Percentiles rank a stretch among this genome's conserved stretches.
Conservation (phyloP, 2,888 invertebrate species). For the Apamea monoglypha region DNA sequence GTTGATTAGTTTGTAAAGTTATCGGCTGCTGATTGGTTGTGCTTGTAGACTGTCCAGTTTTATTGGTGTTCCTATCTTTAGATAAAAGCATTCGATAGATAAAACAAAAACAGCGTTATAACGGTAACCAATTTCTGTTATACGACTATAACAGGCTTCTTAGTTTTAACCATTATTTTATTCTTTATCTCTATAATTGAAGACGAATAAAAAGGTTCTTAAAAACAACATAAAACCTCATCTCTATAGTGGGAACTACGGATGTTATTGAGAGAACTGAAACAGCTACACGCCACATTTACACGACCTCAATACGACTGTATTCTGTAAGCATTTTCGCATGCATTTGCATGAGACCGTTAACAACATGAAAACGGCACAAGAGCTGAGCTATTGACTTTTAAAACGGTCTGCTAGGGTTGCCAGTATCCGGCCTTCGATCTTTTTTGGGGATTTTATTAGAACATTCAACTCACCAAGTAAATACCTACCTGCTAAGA, state of each 20-base stretch:
- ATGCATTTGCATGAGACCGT: conserved; percentile 71
- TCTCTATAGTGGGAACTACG: conserved; percentile 22
- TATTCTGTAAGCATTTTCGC: conserved; percentile 62
- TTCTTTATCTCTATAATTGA: conserved; percentile 17
- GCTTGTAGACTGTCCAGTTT: conserved; percentile 18
- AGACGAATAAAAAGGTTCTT: conserved; percentile 7
- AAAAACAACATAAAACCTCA: conserved; percentile 19
- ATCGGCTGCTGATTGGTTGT: conserved; percentile 13
- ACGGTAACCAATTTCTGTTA: conserved; percentile 16
- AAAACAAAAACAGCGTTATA: conserved; percentile 15
- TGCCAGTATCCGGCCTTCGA: conserved; percentile 34
- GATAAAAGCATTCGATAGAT: conserved; percentile 4
- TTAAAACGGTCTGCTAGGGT: conserved; percentile 65
- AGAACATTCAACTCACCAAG: conserved; percentile 8
- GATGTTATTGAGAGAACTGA: conserved; percentile 56
- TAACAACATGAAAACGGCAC: conserved; percentile 70
- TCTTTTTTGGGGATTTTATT: conserved; percentile 10
- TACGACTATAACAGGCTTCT: not conserved
- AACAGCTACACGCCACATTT: conserved; percentile 53
- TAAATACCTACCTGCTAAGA: not conserved
- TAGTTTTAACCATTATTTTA: not conserved
- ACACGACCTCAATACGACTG: conserved; percentile 66
- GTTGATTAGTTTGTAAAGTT: conserved; percentile 46
- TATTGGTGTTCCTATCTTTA: conserved; percentile 12
- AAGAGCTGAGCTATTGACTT: conserved; percentile 69